Evolutionary conservation across 2,888 invertebrate genomes (phyloP).

Genomic region (Campoplex nolae): DNA sequence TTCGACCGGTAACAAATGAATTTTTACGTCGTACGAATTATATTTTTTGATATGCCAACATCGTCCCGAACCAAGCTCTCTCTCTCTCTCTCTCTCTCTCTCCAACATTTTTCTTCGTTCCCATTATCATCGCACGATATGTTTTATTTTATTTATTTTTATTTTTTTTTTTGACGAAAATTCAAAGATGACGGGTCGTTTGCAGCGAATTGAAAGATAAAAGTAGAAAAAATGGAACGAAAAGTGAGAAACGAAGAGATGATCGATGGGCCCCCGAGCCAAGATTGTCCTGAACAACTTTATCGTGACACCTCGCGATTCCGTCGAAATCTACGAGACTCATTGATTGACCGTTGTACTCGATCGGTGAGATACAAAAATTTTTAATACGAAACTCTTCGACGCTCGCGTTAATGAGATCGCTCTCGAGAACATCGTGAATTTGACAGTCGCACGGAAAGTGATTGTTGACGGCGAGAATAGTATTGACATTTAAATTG

Average conservation of each 20-base stretch:
- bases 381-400: slow-evolving; percentile 87
- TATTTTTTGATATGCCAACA: slow-evolving; percentile 24
- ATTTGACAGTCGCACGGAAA: slow-evolving; percentile 95
- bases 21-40: neutral
- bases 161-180: neutral
- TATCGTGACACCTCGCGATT: slow-evolving; percentile 89
- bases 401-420: slow-evolving; percentile 89
- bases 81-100: neutral
- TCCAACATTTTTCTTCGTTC: neutral
- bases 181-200: neutral
- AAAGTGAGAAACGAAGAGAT: neutral
- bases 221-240: neutral
- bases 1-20: neutral
- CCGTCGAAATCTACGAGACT: slow-evolving; percentile 88
- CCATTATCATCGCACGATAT: too few species aligned
- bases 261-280: slow-evolving; percentile 80
- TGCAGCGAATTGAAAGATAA: neutral
- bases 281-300: slow-evolving; percentile 88
- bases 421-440: slow-evolving; percentile 91
- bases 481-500: slow-evolving; percentile 89
- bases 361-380: slow-evolving; percentile 94
- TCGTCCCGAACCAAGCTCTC: neutral
- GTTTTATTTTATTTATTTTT: too few species aligned
- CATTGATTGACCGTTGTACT: slow-evolving; percentile 92
- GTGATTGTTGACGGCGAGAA: slow-evolving; percentile 92